Percentiles rank a stretch among this genome's conserved stretches.
phyloP scores from a whole-genome alignment of 2,113 vertebrate genomes.

The Hiodon alosoides region DNA sequence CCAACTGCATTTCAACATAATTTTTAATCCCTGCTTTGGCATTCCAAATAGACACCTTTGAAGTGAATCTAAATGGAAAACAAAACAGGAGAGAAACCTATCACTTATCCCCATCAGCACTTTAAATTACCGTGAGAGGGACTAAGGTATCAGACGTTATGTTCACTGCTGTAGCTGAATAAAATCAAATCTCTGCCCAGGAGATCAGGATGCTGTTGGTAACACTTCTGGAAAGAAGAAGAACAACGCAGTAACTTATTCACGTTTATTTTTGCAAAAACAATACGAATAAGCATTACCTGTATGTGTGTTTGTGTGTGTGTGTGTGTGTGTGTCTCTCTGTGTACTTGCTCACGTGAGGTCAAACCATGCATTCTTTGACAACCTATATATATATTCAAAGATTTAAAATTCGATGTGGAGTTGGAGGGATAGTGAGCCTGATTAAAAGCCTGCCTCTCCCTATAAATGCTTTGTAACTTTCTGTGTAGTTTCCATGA shows the following conservation, averaged over 20 bases:
- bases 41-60: conserved; percentile 50
- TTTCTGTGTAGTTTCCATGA: too few relatives aligned
- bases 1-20: conserved; percentile 46
- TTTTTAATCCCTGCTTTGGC: conserved; percentile 44
- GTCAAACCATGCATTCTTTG: too few relatives aligned
- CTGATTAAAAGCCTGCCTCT: background rate
- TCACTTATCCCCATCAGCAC: conserved; percentile 40
- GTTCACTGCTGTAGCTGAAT: conserved; percentile 43
- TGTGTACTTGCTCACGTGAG: background rate
- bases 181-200: conserved; percentile 51
- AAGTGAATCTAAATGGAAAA: conserved; percentile 38
- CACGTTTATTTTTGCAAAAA: too few relatives aligned
- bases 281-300: too few relatives aligned
- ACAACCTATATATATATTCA: background rate
- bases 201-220: conserved; percentile 24
- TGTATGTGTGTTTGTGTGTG: conserved; percentile 24
- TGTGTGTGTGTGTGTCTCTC: conserved; percentile 37
- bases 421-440: background rate
- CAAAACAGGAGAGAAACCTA: conserved; percentile 38
- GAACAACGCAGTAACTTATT: too few relatives aligned
- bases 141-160: conserved; percentile 36
- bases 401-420: background rate
- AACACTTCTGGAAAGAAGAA: conserved; percentile 10
- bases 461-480: background rate
- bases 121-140: conserved; percentile 34